Conservation (phyloP, 2,888 invertebrate genomes). For the Elaeidobius kamerunicus region DNA sequence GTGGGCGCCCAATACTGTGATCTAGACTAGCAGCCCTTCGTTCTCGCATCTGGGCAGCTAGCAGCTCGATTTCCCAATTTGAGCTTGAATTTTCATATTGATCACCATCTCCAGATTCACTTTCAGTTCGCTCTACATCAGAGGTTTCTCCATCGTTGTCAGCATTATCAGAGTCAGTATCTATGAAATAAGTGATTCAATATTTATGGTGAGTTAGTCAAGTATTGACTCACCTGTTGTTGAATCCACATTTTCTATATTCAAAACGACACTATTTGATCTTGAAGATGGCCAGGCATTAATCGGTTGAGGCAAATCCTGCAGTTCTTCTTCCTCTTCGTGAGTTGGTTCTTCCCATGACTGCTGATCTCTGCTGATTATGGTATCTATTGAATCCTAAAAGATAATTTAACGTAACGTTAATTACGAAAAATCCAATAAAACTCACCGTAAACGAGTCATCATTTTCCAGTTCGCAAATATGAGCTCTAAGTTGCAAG, state of each 20-base stretch:
- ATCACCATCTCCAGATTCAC: slow-evolving; percentile 41
- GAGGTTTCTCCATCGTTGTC: slow-evolving; percentile 46
- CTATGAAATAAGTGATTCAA: not conserved
- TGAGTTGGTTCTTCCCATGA: slow-evolving; percentile 73
- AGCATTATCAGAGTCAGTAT: slow-evolving; percentile 29
- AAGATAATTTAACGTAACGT: slow-evolving; percentile 19
- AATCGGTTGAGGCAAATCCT: slow-evolving; percentile 56
- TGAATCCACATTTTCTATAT: slow-evolving; percentile 46
- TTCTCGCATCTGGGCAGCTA: slow-evolving; percentile 48
- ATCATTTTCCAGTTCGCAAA: slow-evolving; percentile 62
- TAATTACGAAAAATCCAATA: not conserved
- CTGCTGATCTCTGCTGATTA: slow-evolving; percentile 45
- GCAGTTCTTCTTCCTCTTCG: slow-evolving; percentile 65
- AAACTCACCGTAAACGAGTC: slow-evolving; percentile 45
- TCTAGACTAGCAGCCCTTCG: slow-evolving; percentile 47
- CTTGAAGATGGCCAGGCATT: slow-evolving; percentile 38
- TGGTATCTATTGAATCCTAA: slow-evolving; percentile 47
- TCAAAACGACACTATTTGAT: slow-evolving; percentile 38
- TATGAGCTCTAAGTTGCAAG: slow-evolving; percentile 68
- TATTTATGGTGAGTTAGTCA: not conserved
- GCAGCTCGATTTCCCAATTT: slow-evolving; percentile 49
- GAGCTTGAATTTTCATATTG: slow-evolving; percentile 46
- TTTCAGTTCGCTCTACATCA: slow-evolving; percentile 42
- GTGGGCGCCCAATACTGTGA: slow-evolving; percentile 39
- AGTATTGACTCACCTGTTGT: slow-evolving; percentile 37